Base-by-base conservation (phyloP, 2,888 invertebrate species). In the Sinopyrophorus schimmeli region DNA sequence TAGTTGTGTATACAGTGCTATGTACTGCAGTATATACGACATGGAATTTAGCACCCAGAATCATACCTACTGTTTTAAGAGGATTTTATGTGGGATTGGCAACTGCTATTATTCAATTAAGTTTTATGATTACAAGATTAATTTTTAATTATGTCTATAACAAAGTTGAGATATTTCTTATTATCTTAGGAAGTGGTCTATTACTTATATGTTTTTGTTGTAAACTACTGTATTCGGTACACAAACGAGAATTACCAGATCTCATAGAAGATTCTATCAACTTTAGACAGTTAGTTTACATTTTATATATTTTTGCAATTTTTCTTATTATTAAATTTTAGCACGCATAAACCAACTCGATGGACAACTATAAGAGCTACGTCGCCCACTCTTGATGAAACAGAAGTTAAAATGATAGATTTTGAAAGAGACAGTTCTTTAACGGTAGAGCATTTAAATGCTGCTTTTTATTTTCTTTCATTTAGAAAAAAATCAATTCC, bases 31-130 rank as follows among this genome's bases (percentile, higher is more conserved):
- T 15, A 2, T 44, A n/a, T 20, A 9, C 28, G 4, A 16, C 30
- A 11, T 28, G n/a, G 9, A 46, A 46, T 6, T n/a, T 46, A 2
- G 24, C 39, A n/a, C 39, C 73, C 5, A 65, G 68, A 7, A 65
- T 71, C 5, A 53, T 73, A 18, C 46, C 46, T 0, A 46, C 46
- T 0, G 35, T 30, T 16, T 20, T 24, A 1, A 28, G 46, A 24
- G 28, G 31, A 7, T n/a, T 17, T 11, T 31, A 31, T n/a, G 39
- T 32, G 3, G 39, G 30, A 3, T 6, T 39, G 14, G 16, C 39
- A 3, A 7, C 12, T 9, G 39, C 39, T 15, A 16, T 39, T 31
- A 31, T 24, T 9, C 5, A 30, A 16, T 11, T 39, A 3, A 15
- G 38, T 7, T 31, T 14, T 5, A 1, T 11, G 16, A 10, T 18